Base-by-base conservation (phyloP, 2,888 invertebrate species). In the Xanthia togata region DNA sequence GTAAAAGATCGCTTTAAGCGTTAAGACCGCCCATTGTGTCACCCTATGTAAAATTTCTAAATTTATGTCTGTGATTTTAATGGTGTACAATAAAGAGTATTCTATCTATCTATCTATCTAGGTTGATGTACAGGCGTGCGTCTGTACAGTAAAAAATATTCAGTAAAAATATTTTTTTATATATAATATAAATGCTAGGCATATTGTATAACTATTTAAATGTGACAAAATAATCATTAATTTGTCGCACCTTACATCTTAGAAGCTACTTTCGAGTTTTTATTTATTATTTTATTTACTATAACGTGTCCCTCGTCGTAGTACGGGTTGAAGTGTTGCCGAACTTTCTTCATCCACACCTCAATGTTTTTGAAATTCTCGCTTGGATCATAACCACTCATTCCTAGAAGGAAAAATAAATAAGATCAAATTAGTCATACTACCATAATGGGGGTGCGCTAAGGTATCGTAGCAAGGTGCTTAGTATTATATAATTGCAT, bases 321-420 rank as follows among this genome's bases (percentile, higher is more conserved):
- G 85, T 97, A 92, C 0, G 98, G 98, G 90, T 96, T 97, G 87
- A 97, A 97, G 79, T 97, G 95, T 0, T 95, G 90, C 38, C 95
- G 95, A 0, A 98, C 98, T 80, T 97, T 97, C 65, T 97, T 95
- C 91, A 98, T 94, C 98, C 98, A 98, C 1, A 94, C 94, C 1
- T 97, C 95, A 17, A 98, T 95, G 84, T 96, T 97, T 0, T 97
- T 97, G 86, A 97, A 97, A 69, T 97, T 97, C 50, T 96, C 94
- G 41, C 93, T 94, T 0, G 98, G 97, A 89, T 98, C 97, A 90
- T 97, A 98, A 12, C 97, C 98, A 41, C 97, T 97, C 94, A 98
- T 96, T 91, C 97, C 98, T 98, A 92, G 41, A 90, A 91, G 60
- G 73, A 74, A 74, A 38, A 74, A 47, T 23, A 38, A 31, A 0